Conservation (phyloP, 2,113 vertebrate species). For the Daphoenositta chrysoptera region DNA sequence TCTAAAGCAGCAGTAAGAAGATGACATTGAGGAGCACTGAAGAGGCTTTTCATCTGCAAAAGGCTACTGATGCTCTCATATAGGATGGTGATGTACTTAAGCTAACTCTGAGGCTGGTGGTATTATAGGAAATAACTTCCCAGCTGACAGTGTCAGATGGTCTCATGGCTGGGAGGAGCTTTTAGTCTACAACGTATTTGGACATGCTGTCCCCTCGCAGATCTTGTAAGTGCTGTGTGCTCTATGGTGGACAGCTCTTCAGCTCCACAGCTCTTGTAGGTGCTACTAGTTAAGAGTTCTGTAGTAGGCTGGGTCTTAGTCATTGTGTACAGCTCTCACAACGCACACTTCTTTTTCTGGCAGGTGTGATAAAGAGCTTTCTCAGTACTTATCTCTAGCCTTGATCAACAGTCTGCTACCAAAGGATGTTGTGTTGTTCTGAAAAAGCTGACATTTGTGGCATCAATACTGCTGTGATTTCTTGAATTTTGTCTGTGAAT, state of each 20-base stretch:
- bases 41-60: not conserved
- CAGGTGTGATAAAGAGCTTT: not conserved
- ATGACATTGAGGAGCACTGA: not conserved
- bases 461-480: not conserved
- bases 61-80: not conserved
- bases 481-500: not conserved
- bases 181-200: not conserved
- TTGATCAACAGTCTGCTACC: not conserved
- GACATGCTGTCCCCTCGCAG: not conserved
- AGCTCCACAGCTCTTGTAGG: not conserved
- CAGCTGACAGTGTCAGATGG: not conserved
- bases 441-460: not conserved
- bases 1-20: not conserved
- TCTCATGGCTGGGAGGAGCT: not conserved
- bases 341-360: not conserved
- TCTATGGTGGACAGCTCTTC: not conserved
- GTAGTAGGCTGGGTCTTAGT: not conserved
- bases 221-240: not conserved
- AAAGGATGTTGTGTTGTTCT: not conserved
- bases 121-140: not conserved
- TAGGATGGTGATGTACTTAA: not conserved
- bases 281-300: not conserved
- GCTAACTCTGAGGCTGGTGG: not conserved
- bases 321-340: not conserved
- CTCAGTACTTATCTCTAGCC: not conserved